These are phyloP conservation scores for Herpetotheres cachinnans DNA, from an alignment of 2,113 vertebrate genomes.

Conservation along the genomic window DNA sequence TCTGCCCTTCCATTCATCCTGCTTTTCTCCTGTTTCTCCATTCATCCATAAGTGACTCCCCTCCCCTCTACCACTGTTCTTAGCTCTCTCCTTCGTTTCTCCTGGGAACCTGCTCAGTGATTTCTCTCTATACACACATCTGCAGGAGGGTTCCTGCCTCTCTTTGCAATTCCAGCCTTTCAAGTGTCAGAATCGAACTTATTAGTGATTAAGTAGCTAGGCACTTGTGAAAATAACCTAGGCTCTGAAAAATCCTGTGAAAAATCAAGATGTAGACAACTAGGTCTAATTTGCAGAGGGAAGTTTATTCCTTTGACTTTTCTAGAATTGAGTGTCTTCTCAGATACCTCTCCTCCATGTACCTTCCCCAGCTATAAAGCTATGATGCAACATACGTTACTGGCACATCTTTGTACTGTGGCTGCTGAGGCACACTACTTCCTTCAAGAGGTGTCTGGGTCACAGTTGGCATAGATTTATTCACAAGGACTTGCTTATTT, in stretches of 20 bases:
- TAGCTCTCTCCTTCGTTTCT: neutral
- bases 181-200: neutral
- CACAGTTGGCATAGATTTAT: constrained; percentile 98
- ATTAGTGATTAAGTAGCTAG: neutral
- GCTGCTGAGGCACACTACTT: constrained; percentile 87
- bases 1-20: neutral
- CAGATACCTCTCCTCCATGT: neutral
- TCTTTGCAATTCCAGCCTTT: neutral
- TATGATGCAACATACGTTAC: constrained; percentile 80
- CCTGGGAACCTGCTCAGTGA: neutral
- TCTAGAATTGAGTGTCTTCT: neutral
- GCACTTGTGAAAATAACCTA: neutral
- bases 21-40: neutral
- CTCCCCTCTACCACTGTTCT: neutral
- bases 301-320: neutral
- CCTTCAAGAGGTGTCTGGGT: constrained; percentile 97
- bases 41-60: neutral
- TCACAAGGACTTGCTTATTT: constrained; percentile 96
- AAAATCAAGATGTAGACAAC: neutral
- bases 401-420: constrained; percentile 95
- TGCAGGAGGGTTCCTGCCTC: neutral
- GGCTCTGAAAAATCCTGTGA: neutral
- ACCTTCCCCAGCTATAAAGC: neutral
- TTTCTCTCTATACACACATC: neutral
- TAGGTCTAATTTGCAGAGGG: neutral